Evolutionary conservation across 2,113 vertebrate species (phyloP).

Genomic region (Cacatua alba): DNA sequence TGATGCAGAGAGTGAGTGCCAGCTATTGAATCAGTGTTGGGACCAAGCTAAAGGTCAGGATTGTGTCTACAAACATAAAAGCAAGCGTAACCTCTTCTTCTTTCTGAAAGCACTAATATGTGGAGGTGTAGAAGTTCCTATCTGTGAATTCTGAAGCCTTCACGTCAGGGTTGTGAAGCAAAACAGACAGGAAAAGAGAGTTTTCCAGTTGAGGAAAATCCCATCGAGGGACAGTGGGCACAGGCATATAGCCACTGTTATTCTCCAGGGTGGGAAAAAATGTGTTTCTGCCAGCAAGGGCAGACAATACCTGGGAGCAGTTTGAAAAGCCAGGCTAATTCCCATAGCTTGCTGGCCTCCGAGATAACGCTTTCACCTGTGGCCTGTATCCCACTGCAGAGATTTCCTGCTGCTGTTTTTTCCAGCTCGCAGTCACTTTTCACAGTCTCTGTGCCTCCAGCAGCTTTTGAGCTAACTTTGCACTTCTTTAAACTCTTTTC

Average conservation of each 20-base stretch:
- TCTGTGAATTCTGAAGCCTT: neutral
- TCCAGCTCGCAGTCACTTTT: neutral
- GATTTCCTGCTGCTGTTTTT: neutral
- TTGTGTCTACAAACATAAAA: neutral
- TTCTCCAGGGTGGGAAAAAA: neutral
- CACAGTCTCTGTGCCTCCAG: neutral
- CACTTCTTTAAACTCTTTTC: neutral
- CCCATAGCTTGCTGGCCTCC: neutral
- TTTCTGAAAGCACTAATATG: neutral
- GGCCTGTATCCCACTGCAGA: neutral
- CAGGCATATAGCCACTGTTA: neutral
- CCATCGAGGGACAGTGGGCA: neutral
- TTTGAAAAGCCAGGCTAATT: neutral
- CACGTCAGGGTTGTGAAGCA: neutral
- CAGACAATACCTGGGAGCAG: neutral
- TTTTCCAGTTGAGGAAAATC: neutral
- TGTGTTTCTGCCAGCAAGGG: neutral
- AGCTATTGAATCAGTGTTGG: slow-evolving; percentile 2
- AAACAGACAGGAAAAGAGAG: neutral
- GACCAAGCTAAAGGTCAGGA: neutral
- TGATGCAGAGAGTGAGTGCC: neutral
- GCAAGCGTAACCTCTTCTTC: neutral
- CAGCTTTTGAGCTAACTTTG: slow-evolving; percentile 36
- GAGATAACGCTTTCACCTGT: neutral
- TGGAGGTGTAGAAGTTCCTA: neutral